Base-by-base conservation (phyloP, 2,113 vertebrate genomes). In the Vanacampus margaritifer region DNA sequence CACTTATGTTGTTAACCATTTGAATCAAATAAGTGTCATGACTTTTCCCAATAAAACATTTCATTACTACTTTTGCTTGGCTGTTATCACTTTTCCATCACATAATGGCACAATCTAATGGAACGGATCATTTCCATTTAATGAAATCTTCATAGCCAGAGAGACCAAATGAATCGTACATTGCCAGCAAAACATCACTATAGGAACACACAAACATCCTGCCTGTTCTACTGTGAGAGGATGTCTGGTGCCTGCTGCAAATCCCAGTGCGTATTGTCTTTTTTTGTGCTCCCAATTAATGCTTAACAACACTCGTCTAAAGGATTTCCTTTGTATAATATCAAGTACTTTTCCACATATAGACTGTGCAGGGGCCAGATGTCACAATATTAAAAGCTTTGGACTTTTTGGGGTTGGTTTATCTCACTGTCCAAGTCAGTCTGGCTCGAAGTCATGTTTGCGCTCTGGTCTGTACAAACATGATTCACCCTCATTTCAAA, bases 241-340 rank as follows among this genome's bases (percentile, higher is more conserved):
- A 76, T 65, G 69, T 37, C 19, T 50, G 71, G 58, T 70, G 72
- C 65, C 24, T 13, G 46, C 60, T 64, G 65, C 63, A 75, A 74
- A 84, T 67, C 63, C 58, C 61, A 79, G 56, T 64, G 45, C 69
- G 64, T 68, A 76, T 48, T 51, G 45, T 36, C 61, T 39, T 68
- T 59, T 69, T 75, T 32, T 53, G 11, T 24, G 12, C 72, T 78
- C 78, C 84, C 89, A 85, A 85, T 86, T 84, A 82, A 85, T 83
- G 83, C 79, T 79, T 62, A 65, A 71, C 78, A 64, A 60, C 28
- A 71, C 74, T 61, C 71, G 56, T 75, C 84, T 57, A 82, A 86
- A 88, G 91, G 90, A 92, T 84, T 85, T 93, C 91, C 91, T 91
- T 88, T 90, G 88, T 90, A 91, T 78, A 86, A 85, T 75, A 82